These are phyloP conservation scores for Hormaphis cornu DNA, from an alignment of 1,140 invertebrate species.

Conservation along the genomic window DNA sequence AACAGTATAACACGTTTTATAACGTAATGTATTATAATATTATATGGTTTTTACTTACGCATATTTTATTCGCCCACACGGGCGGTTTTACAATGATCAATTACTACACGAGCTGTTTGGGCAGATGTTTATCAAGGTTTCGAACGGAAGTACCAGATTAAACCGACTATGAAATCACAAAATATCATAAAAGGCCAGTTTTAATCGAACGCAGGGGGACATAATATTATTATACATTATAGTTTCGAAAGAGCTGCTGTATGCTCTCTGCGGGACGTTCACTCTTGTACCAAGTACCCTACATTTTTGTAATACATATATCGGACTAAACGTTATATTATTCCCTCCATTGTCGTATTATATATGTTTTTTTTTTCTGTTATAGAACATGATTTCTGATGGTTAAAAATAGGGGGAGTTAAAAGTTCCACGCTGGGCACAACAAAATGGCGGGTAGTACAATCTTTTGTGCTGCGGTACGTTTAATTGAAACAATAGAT, in stretches of 20 bases:
- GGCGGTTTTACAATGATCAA: neutral
- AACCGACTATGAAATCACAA: constrained; percentile 31
- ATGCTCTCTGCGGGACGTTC: constrained; percentile 26
- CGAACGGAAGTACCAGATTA: constrained; percentile 25
- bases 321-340: constrained; percentile 30
- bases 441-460: constrained; percentile 24
- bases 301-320: constrained; percentile 25
- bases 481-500: constrained; percentile 28
- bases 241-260: constrained; percentile 21
- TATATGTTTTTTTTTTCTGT: constrained; percentile 21
- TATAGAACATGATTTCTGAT: constrained; percentile 25
- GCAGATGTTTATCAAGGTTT: constrained; percentile 29
- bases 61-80: neutral
- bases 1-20: too few relatives aligned
- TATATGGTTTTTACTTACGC: too few relatives aligned
- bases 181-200: constrained; percentile 30
- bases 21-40: too few relatives aligned
- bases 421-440: constrained; percentile 28
- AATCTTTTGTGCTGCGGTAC: constrained; percentile 25
- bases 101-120: constrained; percentile 9
- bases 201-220: constrained; percentile 26
- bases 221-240: neutral
- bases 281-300: constrained; percentile 25
- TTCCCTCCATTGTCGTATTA: constrained; percentile 26
- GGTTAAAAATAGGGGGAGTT: constrained; percentile 26